Conservation (phyloP, 2,113 vertebrate genomes). For the Sigmodon hispidus region DNA sequence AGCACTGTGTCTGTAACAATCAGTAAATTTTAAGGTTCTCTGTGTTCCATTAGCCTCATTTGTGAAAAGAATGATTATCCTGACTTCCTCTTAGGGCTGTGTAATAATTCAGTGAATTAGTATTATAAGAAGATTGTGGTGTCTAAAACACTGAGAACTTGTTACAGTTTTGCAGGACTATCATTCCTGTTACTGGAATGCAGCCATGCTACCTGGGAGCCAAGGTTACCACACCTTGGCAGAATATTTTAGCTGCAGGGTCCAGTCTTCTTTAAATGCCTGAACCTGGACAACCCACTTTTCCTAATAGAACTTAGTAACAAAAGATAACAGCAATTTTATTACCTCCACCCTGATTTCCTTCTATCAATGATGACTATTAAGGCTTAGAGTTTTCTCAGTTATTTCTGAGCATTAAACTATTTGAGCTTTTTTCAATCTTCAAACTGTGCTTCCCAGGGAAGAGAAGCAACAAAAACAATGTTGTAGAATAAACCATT, state of each 20-base stretch:
- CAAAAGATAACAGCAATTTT: neutral
- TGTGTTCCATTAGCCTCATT: neutral
- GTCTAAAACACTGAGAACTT: neutral
- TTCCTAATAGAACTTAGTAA: neutral
- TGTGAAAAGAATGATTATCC: neutral
- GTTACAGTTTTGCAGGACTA: neutral
- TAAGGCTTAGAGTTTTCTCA: neutral
- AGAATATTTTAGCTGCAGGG: neutral
- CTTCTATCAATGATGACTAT: neutral
- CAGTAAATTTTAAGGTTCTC: neutral
- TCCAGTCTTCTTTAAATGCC: neutral
- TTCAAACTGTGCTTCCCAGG: neutral
- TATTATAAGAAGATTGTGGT: neutral
- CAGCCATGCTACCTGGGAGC: neutral
- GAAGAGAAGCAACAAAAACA: neutral
- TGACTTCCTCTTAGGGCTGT: neutral
- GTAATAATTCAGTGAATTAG: neutral
- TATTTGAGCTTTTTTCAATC: neutral
- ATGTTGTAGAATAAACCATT: neutral
- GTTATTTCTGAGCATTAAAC: constrained; percentile 1
- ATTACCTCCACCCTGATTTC: neutral
- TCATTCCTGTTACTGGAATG: neutral
- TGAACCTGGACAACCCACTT: neutral
- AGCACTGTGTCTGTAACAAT: neutral
- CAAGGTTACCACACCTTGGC: neutral